Conservation (phyloP, 2,888 invertebrate species). For the Sympetrum striolatum region DNA sequence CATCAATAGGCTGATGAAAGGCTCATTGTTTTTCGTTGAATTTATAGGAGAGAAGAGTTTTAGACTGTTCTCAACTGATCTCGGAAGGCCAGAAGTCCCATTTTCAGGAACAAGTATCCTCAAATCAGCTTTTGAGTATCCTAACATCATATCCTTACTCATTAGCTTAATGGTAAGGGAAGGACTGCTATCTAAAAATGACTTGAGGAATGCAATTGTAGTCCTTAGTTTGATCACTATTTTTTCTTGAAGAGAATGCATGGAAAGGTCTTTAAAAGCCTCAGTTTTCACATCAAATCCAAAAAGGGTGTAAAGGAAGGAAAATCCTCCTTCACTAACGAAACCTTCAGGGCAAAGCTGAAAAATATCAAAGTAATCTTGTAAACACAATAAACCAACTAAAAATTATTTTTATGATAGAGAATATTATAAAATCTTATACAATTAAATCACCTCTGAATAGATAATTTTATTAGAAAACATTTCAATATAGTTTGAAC, state of each 20-base stretch:
- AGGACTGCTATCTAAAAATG: slow-evolving; percentile 63
- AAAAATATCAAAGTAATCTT: not conserved
- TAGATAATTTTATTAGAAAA: too few species aligned
- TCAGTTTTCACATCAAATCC: slow-evolving; percentile 56
- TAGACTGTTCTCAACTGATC: not conserved
- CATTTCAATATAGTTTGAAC: too few species aligned
- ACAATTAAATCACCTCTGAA: too few species aligned
- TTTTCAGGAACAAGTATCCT: slow-evolving; percentile 3
- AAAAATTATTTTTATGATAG: not conserved
- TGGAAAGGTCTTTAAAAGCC: slow-evolving; percentile 54
- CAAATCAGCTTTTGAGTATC: slow-evolving; percentile 41
- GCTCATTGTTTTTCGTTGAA: not conserved
- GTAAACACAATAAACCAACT: not conserved
- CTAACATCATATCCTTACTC: slow-evolving; percentile 47
- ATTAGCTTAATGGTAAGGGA: slow-evolving; percentile 61
- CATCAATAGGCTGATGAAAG: not conserved
- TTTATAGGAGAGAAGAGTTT: not conserved
- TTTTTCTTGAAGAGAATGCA: slow-evolving; percentile 60
- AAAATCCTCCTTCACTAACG: slow-evolving; percentile 50
- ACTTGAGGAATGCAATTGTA: slow-evolving; percentile 58
- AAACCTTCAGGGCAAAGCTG: slow-evolving; percentile 45
- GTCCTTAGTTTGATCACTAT: slow-evolving; percentile 62
- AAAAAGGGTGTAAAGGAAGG: slow-evolving; percentile 55
- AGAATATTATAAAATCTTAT: not conserved
- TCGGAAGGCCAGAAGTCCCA: not conserved